Conservation (phyloP, 2,888 invertebrate species). For the Gymnosoma rotundatum region DNA sequence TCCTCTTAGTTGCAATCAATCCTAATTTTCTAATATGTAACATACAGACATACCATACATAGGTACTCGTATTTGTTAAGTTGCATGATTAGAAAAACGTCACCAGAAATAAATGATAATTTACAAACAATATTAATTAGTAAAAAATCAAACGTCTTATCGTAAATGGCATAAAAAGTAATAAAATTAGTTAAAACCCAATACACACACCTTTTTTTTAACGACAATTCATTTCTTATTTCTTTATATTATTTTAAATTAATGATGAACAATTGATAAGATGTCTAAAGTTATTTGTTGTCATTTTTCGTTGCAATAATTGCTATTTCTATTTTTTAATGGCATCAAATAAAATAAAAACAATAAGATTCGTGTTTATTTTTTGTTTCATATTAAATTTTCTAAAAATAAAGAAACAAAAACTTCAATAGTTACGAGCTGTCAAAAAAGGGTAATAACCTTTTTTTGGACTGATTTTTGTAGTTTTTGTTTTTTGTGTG, state of each 20-base stretch:
- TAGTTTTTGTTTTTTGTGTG: not conserved
- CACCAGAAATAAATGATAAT: too few relatives aligned
- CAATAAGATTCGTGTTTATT: not conserved
- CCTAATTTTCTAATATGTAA: too few relatives aligned
- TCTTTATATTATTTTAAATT: conserved; percentile 37
- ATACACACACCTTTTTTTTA: conserved; percentile 15
- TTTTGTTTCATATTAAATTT: too few relatives aligned
- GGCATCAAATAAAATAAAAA: too few relatives aligned
- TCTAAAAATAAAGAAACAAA: not conserved
- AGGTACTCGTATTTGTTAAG: too few relatives aligned
- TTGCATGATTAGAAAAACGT: too few relatives aligned
- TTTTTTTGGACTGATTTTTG: conserved; percentile 17
- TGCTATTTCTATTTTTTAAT: conserved; percentile 9
- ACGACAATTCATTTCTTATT: not conserved
- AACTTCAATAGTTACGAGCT: not conserved
- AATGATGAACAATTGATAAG: conserved; percentile 51
- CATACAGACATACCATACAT: too few relatives aligned
- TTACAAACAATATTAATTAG: conserved; percentile 3
- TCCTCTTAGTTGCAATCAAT: too few relatives aligned
- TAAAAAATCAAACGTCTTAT: conserved; percentile 1
- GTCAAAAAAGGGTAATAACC: conserved; percentile 49
- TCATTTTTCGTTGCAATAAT: not conserved
- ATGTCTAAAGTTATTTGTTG: conserved; percentile 38
- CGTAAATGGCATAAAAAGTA: not conserved
- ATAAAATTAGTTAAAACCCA: not conserved